Evolutionary conservation across 2,113 vertebrate species (phyloP).

Genomic region (Channa argus): DNA sequence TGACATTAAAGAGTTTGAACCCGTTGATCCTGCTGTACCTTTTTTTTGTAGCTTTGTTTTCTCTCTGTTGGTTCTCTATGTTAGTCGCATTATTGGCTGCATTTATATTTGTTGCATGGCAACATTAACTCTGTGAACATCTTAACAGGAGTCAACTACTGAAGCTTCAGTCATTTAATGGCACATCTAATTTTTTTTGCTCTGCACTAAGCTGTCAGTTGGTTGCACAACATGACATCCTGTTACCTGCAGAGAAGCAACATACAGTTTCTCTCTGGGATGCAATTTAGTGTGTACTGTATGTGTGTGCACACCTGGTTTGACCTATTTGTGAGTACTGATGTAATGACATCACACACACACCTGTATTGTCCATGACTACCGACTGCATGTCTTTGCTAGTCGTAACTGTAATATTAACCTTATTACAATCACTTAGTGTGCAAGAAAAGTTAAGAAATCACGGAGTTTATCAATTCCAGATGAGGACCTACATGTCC

Average conservation of each 20-base stretch:
- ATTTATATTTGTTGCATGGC: constrained; percentile 70
- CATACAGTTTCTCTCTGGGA: constrained; percentile 42
- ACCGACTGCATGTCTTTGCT: background rate
- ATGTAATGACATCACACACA: constrained; percentile 10
- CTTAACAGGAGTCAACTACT: constrained; percentile 52
- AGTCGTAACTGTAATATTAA: too few relatives aligned
- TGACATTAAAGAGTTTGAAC: constrained; percentile 1
- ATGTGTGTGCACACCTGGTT: background rate
- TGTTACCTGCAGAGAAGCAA: constrained; percentile 56
- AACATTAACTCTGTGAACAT: constrained; percentile 61
- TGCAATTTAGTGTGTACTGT: background rate
- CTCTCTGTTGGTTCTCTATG: constrained; percentile 31
- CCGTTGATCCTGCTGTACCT: constrained; percentile 3
- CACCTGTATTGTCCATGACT: background rate
- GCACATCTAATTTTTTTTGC: constrained; percentile 35
- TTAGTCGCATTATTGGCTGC: constrained; percentile 29
- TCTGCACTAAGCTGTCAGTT: constrained; percentile 34
- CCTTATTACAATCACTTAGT: background rate
- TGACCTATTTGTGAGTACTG: background rate
- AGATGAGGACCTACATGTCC: too few relatives aligned
- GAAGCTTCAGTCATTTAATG: constrained; percentile 61
- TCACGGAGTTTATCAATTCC: too few relatives aligned
- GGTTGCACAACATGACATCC: constrained; percentile 42
- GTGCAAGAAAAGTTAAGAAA: too few relatives aligned
- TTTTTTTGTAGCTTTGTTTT: background rate